Conservation (phyloP, 2,113 vertebrate genomes). For the Gnathonemus echidnorhynchus region DNA sequence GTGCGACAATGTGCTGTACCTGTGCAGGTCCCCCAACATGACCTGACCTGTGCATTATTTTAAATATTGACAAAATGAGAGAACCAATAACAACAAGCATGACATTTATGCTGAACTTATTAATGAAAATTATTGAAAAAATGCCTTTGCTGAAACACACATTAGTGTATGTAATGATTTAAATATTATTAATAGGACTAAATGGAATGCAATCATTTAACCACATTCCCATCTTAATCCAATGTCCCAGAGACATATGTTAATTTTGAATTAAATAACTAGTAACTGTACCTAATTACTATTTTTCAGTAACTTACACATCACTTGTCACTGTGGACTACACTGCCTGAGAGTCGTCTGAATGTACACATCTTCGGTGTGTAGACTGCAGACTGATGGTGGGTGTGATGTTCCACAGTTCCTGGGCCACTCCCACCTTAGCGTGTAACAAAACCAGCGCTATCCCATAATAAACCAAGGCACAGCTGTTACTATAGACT, state of each 20-base stretch:
- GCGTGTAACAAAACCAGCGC: neutral
- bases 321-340: neutral
- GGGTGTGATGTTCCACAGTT: neutral
- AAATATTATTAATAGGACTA: neutral
- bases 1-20: too few relatives aligned
- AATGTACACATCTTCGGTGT: neutral
- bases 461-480: neutral
- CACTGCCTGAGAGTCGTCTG: neutral
- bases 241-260: too few relatives aligned
- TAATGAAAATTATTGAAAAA: neutral
- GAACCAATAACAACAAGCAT: neutral
- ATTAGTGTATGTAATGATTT: neutral
- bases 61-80: neutral
- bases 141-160: neutral
- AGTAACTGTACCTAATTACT: neutral
- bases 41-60: neutral
- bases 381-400: neutral
- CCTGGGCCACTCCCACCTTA: neutral
- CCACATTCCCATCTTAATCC: too few relatives aligned
- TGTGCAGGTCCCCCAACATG: too few relatives aligned
- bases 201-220: neutral
- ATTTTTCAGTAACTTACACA: neutral
- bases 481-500: neutral
- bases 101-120: neutral
- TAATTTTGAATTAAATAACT: neutral